phyloP scores from a whole-genome alignment of 2,888 invertebrate genomes.

The Drosophila anceps region DNA sequence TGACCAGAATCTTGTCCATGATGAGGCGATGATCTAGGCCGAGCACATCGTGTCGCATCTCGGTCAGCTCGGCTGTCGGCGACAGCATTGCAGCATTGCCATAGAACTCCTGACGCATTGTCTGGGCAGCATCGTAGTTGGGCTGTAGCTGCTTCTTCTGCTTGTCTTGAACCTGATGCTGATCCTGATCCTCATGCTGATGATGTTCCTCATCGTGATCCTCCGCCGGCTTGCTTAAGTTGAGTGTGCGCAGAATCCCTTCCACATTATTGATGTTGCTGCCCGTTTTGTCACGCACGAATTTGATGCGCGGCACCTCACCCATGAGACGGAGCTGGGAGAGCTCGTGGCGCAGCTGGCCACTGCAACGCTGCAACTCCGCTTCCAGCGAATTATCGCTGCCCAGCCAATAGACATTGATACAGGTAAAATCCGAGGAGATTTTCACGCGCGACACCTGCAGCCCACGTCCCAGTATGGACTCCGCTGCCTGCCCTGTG shows the following conservation, averaged over 20 bases:
- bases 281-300: slow-evolving; percentile 90
- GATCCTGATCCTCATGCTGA: too few relatives aligned
- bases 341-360: slow-evolving; percentile 89
- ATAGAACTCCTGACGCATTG: slow-evolving; percentile 51
- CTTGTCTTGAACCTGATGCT: neutral
- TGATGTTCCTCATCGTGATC: too few relatives aligned
- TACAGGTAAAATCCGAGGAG: slow-evolving; percentile 88
- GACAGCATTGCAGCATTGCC: slow-evolving; percentile 81
- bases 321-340: slow-evolving; percentile 91
- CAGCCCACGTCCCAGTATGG: slow-evolving; percentile 88
- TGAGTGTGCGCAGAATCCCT: slow-evolving; percentile 85
- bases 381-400: slow-evolving; percentile 86
- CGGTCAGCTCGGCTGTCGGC: slow-evolving; percentile 85
- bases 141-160: neutral
- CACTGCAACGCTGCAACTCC: slow-evolving; percentile 87
- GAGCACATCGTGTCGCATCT: slow-evolving; percentile 90
- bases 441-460: slow-evolving; percentile 91
- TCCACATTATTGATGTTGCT: slow-evolving; percentile 88
- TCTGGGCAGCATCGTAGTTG: slow-evolving; percentile 48
- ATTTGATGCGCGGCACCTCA: slow-evolving; percentile 90
- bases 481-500: slow-evolving; percentile 88
- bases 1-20: slow-evolving; percentile 87
- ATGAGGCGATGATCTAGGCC: slow-evolving; percentile 90
- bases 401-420: slow-evolving; percentile 91
- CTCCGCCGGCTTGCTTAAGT: slow-evolving; percentile 27